Evolutionary conservation across 2,113 vertebrate genomes (phyloP).

Genomic region (Coptodon rendalli): DNA sequence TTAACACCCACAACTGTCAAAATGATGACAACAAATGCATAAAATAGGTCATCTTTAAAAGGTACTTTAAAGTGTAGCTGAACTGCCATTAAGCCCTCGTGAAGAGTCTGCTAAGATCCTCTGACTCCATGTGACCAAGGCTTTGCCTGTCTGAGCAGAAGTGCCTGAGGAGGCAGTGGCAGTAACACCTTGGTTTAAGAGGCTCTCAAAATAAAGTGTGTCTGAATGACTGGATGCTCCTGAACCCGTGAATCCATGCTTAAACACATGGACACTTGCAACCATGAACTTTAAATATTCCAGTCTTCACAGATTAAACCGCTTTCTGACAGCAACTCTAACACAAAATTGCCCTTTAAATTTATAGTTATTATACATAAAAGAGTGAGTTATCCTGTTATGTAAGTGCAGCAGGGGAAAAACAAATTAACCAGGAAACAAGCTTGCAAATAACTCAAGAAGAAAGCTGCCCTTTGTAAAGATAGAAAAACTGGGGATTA

Average conservation of each 20-base stretch:
- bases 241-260: conserved; percentile 30
- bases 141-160: conserved; percentile 28
- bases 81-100: conserved; percentile 10
- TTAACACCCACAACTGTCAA: conserved; percentile 36
- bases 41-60: conserved; percentile 58
- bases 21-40: conserved; percentile 28
- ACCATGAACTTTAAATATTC: neutral
- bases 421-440: neutral
- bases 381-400: neutral
- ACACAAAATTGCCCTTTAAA: neutral
- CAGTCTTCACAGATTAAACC: neutral
- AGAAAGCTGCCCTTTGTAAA: neutral
- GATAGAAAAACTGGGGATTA: neutral
- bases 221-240: conserved; percentile 31
- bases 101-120: conserved; percentile 29
- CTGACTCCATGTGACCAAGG: conserved; percentile 19
- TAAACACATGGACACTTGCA: conserved; percentile 1
- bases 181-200: conserved; percentile 60
- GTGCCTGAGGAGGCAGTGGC: conserved; percentile 34
- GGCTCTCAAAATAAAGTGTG: conserved; percentile 52
- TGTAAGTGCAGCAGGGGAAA: neutral
- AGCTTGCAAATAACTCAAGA: neutral
- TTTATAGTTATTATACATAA: neutral
- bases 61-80: conserved; percentile 12
- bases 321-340: neutral